These are phyloP conservation scores for Xiphophorus birchmanni DNA, from an alignment of 2,797 vertebrate genomes.

Conservation along the genomic window DNA sequence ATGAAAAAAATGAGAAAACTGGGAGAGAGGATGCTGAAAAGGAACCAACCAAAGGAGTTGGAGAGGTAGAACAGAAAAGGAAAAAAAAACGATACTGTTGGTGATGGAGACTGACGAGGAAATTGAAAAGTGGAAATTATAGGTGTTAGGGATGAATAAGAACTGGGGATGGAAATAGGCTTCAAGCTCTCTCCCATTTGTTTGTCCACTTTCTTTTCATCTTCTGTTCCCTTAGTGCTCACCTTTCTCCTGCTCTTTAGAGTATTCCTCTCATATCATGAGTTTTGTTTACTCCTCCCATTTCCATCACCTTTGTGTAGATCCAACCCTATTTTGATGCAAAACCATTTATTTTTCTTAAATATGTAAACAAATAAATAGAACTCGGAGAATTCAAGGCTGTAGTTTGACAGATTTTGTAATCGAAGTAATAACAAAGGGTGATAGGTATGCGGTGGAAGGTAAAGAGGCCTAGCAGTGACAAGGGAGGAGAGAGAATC, in stretches of 20 bases:
- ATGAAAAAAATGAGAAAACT: slow-evolving; percentile 53
- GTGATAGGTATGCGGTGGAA: background rate
- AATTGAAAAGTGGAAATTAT: slow-evolving; percentile 51
- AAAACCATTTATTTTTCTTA: slow-evolving; percentile 22
- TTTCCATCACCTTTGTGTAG: slow-evolving; percentile 28
- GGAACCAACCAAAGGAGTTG: slow-evolving; percentile 48
- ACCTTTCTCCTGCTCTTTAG: slow-evolving; percentile 20
- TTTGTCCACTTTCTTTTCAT: background rate
- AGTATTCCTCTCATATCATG: slow-evolving; percentile 5
- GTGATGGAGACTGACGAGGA: slow-evolving; percentile 57
- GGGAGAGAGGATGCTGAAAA: slow-evolving; percentile 61
- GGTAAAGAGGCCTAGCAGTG: slow-evolving; percentile 2
- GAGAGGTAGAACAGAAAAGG: slow-evolving; percentile 32
- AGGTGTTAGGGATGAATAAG: slow-evolving; percentile 21
- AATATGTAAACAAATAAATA: slow-evolving; percentile 26
- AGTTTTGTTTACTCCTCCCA: slow-evolving; percentile 20
- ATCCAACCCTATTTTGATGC: slow-evolving; percentile 45
- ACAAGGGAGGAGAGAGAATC: slow-evolving; percentile 14
- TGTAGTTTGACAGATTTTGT: slow-evolving; percentile 26
- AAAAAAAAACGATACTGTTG: slow-evolving; percentile 40
- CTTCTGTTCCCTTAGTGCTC: slow-evolving; percentile 12
- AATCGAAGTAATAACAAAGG: slow-evolving; percentile 21
- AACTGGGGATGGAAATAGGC: background rate
- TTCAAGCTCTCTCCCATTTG: slow-evolving; percentile 7
- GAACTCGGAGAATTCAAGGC: slow-evolving; percentile 27